Base-by-base conservation (phyloP, 2,113 vertebrate species). In the Antechinus stuartii region DNA sequence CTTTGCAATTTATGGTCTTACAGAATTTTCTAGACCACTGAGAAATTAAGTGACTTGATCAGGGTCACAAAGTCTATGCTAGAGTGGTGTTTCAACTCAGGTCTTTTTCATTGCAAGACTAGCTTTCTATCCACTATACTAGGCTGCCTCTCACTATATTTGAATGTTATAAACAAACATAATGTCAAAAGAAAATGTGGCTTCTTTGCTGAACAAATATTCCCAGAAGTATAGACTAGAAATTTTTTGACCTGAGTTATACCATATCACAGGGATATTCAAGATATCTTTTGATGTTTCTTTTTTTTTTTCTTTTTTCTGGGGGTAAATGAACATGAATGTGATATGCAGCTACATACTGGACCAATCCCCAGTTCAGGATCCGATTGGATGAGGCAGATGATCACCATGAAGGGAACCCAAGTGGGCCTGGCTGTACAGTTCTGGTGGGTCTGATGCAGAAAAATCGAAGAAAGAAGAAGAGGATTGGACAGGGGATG, bases 321-420 rank as follows among this genome's bases (percentile, higher is more conserved):
- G 95, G 53, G 92, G 53, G 95, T 54, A 35, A 56, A 91, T 68
- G 2, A 30, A 11, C 42, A 9, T 25, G 56, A 30, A 42, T 57
- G 56, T 55, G 55, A 93, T 93, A 94, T 90, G 57, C 94, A 99
- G 99, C 96, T 2, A 98, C 99, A 0, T 99, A 99, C 94, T 99
- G 99, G 99, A 99, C 98, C 93, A 99, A 99, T 90, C 99, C 99
- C 14, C 99, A 99, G 98, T 99, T 99, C 97, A 98, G 98, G 97
- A 99, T 99, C 42, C 96, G 46, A 8, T 54, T 99, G 98, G 98
- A 99, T 0, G 98, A 99, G 9, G 97, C 97, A n/a, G 99, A 99
- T 0, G 98, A 99, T 68, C 98, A 98, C 96, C 98, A 99, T 1
- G 97, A 98, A 91, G 99, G 99, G 54, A 95, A 95, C 4, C 55